Conservation (phyloP, 2,113 vertebrate genomes). For the Mormyrus iriodes region DNA sequence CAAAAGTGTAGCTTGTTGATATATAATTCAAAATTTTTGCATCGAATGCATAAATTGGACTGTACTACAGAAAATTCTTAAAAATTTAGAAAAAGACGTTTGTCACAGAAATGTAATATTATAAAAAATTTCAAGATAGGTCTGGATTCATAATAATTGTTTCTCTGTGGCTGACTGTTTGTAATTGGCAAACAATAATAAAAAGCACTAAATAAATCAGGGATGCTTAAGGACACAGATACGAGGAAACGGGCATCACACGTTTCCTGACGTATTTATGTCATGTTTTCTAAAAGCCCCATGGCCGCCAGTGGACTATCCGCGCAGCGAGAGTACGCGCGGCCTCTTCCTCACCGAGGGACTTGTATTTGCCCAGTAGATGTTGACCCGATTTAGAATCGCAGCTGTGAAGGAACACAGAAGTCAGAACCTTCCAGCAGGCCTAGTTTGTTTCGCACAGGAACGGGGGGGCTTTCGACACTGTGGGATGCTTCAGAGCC, state of each 20-base stretch:
- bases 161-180: neutral
- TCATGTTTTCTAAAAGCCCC: neutral
- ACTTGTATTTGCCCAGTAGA: constrained; percentile 43
- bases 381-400: constrained; percentile 48
- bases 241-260: neutral
- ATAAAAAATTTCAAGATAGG: neutral
- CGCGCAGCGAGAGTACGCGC: neutral
- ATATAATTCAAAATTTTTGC: neutral
- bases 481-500: constrained; percentile 1
- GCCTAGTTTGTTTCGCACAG: constrained; percentile 18
- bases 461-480: constrained; percentile 29
- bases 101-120: neutral
- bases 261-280: neutral
- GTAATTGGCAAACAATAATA: constrained; percentile 37
- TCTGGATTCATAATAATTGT: neutral
- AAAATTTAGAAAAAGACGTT: neutral
- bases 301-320: neutral
- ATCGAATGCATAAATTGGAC: neutral
- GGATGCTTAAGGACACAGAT: no score
- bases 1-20: neutral
- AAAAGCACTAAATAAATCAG: neutral
- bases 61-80: neutral
- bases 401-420: constrained; percentile 42
- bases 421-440: constrained; percentile 29
- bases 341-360: constrained; percentile 30